phyloP scores from a whole-genome alignment of 2,888 invertebrate genomes.

The Stenurella melanura region DNA sequence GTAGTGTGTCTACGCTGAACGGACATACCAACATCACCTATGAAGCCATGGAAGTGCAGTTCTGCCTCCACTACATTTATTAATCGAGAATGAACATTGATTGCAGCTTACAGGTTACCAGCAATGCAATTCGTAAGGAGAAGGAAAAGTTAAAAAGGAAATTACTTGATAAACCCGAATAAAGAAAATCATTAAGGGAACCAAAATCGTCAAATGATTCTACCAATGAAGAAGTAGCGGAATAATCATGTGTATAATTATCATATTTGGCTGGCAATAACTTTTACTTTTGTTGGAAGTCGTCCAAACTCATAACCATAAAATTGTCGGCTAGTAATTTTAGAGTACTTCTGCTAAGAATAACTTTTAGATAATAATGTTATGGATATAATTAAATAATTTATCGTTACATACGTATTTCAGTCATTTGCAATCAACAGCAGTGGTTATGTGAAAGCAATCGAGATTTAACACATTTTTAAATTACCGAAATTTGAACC shows the following conservation, averaged over 20 bases:
- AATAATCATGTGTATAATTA: slow-evolving; percentile 7
- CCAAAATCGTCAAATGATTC: no score
- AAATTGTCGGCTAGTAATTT: slow-evolving; percentile 22
- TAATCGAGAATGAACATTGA: no score
- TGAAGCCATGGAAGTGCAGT: no score
- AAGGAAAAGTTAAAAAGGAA: no score
- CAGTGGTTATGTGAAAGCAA: background rate
- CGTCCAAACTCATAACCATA: slow-evolving; percentile 50
- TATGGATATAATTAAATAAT: slow-evolving; percentile 15
- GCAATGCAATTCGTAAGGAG: no score
- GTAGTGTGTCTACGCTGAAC: no score
- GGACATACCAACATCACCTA: no score
- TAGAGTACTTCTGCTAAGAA: slow-evolving; percentile 10
- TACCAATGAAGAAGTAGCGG: no score
- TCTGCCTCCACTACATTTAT: no score
- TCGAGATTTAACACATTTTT: background rate
- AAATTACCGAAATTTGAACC: background rate
- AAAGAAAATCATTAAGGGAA: no score
- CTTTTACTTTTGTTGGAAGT: slow-evolving; percentile 51
- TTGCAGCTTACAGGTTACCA: no score
- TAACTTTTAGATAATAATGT: slow-evolving; percentile 22
- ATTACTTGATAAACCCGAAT: no score
- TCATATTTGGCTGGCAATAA: slow-evolving; percentile 23
- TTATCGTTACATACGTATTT: background rate
- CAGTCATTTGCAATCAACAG: background rate